These are phyloP conservation scores for Amblyopsis hoosieri DNA, from an alignment of 2,797 vertebrate genomes.

Conservation along the genomic window DNA sequence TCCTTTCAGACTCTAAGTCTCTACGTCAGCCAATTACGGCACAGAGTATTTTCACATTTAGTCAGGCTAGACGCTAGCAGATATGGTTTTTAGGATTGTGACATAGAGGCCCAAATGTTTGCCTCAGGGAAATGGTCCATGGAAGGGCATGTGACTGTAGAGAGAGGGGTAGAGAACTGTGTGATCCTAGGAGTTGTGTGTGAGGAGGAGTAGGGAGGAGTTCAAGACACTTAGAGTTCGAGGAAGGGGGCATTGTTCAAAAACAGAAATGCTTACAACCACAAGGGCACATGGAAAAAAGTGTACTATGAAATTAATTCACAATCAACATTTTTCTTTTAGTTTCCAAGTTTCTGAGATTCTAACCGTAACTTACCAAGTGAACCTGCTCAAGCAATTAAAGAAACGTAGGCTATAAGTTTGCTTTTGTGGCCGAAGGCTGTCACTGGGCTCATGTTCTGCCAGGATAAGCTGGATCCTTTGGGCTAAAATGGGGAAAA, in stretches of 20 bases:
- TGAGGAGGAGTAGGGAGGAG: no score
- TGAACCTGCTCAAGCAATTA: conserved; percentile 53
- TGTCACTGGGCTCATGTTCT: conserved; percentile 65
- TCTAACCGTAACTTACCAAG: conserved; percentile 8
- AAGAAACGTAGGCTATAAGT: conserved; percentile 46
- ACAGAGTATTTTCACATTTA: background rate
- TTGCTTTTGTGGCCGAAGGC: conserved; percentile 42
- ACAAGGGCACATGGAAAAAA: no score
- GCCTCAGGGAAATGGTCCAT: no score
- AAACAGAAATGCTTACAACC: no score
- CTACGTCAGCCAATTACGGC: conserved; percentile 22
- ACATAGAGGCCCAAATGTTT: background rate
- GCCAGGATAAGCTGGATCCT: conserved; percentile 63
- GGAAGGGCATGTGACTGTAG: no score
- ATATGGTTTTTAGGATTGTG: background rate
- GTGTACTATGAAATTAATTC: background rate
- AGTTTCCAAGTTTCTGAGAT: conserved; percentile 8
- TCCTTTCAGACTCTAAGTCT: conserved; percentile 22
- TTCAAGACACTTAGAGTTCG: no score
- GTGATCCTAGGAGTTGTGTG: no score
- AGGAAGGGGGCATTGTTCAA: no score
- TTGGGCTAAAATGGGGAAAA: conserved; percentile 47
- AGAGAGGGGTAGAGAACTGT: background rate
- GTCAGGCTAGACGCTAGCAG: background rate
- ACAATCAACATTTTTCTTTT: background rate